A percentile compares a stretch with the other conserved stretches of the same genome.
Evolutionary conservation across 2,797 vertebrate genomes (phyloP).

Genomic region (Cyprinodon diabolis): DNA sequence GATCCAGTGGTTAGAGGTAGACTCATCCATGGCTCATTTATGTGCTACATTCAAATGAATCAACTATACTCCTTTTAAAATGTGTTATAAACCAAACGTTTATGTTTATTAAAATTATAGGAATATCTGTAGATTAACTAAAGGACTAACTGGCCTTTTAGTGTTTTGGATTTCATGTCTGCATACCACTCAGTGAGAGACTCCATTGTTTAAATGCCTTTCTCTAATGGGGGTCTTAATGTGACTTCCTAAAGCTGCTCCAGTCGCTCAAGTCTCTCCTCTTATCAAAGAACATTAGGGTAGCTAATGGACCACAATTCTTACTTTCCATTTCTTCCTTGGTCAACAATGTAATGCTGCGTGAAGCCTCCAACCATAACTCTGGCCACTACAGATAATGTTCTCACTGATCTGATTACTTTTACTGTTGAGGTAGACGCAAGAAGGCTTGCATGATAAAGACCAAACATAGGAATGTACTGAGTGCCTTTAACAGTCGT

Average conservation of each 20-base stretch:
- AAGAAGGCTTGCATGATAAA: constrained; percentile 9
- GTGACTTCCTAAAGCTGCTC: constrained; percentile 28
- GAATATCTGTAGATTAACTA: neutral
- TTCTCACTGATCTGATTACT: constrained; percentile 16
- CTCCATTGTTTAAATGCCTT: constrained; percentile 18
- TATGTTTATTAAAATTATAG: neutral
- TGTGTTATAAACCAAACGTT: neutral
- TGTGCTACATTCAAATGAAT: neutral
- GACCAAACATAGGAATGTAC: neutral
- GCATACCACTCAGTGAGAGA: constrained; percentile 32
- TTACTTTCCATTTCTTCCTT: constrained; percentile 39
- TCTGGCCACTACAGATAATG: constrained; percentile 6
- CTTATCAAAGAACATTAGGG: constrained; percentile 44
- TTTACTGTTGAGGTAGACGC: neutral
- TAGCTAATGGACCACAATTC: constrained; percentile 47
- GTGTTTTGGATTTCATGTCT: neutral
- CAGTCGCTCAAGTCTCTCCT: constrained; percentile 27
- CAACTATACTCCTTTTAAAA: neutral
- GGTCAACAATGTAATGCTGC: constrained; percentile 25
- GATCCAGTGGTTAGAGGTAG: no score
- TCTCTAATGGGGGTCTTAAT: constrained; percentile 30
- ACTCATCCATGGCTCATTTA: neutral
- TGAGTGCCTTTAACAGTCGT: neutral
- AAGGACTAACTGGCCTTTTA: neutral
- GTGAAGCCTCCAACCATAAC: constrained; percentile 19